Evolutionary conservation across 2,797 vertebrate species (phyloP), one percentile per base, ranked within the genome.

Genomic region (Carcharodon carcharias): DNA sequence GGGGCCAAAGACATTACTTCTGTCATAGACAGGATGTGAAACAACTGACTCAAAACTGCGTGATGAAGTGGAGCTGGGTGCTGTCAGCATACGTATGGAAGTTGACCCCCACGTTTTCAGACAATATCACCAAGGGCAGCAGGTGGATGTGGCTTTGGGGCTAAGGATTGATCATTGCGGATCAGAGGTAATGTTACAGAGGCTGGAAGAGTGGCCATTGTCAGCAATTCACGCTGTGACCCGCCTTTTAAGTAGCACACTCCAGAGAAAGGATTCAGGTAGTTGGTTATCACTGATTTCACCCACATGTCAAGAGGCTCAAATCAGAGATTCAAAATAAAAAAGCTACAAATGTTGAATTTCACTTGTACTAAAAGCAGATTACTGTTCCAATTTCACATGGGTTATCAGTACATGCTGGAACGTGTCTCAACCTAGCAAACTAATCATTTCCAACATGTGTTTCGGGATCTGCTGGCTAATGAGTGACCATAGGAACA

Each of bases 301-400:
- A 45, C 14, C 77, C 4, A 16, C n/a, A 16, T 18, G n/a, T 40
- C 77, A 82, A 82, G n/a, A 40, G n/a, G n/a, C 3, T 82, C n/a
- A 82, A 82, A 82, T 40, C n/a, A 82, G n/a, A 82, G 69, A 71
- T 73, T 71, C n/a, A n/a, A n/a, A n/a, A n/a, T 71, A n/a, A 80
- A 8, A 80, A n/a, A 80, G 11, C 6, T 8, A 31, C 71, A 82
- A 82, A 45, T 5, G 2, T n/a, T n/a, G n/a, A n/a, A n/a, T n/a
- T 18, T 82, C 77, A 82, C 18, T n/a, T 18, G 14, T 82, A 82
- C 77, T 2, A 45, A 82, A 82, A 18, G 12, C n/a, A 45, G 31
- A 18, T 80, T 18, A 18, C n/a, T 40, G 35, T 80, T 80, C 77
- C 77, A 80, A 80, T 80, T 18, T 82, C 80, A 82, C n/a, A 82